Base-by-base conservation (phyloP, 2,888 invertebrate species). In the Lucinisca nassula region DNA sequence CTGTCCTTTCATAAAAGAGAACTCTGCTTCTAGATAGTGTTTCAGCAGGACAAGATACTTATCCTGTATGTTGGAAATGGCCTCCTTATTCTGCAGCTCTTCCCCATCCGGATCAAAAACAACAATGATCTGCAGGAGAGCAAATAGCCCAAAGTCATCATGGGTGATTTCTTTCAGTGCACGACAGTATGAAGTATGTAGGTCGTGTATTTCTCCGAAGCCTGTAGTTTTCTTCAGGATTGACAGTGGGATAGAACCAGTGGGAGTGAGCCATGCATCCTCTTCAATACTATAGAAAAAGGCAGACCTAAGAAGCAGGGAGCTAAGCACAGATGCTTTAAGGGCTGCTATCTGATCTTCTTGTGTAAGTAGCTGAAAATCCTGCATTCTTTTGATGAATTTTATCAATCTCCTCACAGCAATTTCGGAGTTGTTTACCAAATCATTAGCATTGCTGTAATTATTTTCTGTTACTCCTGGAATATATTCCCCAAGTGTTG, bases 281-380 rank as follows among this genome's bases (percentile, higher is more conserved):
- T 98, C 97, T 92, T 98, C 98, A 0, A 98, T 97, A 95, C 99
- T 98, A 95, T 99, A 99, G 73, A 98, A 98, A 97, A 98, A 98
- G 0, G 98, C 98, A 91, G 99, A 99, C 21, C 99, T 97, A 78
- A 99, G 97, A 84, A 99, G 98, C 98, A 99, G 92, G 0, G 95
- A 94, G 84, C 94, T 94, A 51, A 96, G 93, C 75, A 95, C 95
- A 79, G 94, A 93, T 0, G 99, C 99, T 96, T 99, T 99, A 12
- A 99, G 96, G 17, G 98, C 96, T 30, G 98, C 97, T 79, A 98
- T 97, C 97, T 99, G 99, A 96, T 99, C 99, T 93, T 98, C 98
- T 95, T 99, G 98, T 95, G 98, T 98, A 97, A 99, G 98, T 94
- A 98, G 98, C 95, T 98, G 98, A 96, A 99, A 99, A 1, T 98